Evolutionary conservation across 2,888 invertebrate species (phyloP), one percentile per base, ranked within the genome.

Genomic region (Corbicula japonica): DNA sequence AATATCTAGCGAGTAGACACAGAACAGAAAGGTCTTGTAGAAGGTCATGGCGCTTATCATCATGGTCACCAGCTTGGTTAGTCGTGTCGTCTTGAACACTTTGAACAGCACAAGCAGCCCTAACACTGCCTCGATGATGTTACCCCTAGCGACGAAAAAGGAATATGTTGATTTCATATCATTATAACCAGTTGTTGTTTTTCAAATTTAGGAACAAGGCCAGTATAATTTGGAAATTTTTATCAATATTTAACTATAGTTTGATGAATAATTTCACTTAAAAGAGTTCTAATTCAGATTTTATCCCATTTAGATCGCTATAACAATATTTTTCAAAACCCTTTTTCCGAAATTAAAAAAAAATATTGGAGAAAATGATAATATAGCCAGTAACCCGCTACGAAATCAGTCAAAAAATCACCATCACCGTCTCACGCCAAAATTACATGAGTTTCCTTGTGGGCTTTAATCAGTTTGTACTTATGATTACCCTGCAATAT

Each of bases 21-120:
- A 30, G 34, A 69, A 78, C 18, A 78, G 32, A 28, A 68, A 28
- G 0, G 77, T 78, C 46, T 78, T 78, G 61, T 68, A 78, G 32
- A 21, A 32, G 15, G 73, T 73, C 77, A 78, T 78, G 5, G 46
- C 50, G 28, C 73, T 63, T 1, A 63, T 69, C 2, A 73, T 12
- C 34, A 78, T 56, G 5, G 73, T 58, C 5, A 73, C 66, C 35
- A 78, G 44, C 62, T 78, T 78, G 1, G 23, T 30, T 3, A 73
- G 15, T n/a, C 61, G 46, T 10, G 62, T 56, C 18, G 56, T 48
- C 62, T 63, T 62, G 50, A 78, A 56, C 18, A 73, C 54, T 6
- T 72, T 72, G 62, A 78, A 63, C 2, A 72, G 32, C 4, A 78
- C 56, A 6, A 78, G 23, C 1, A 73, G 26, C 48, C 65, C 46